A percentile compares a stretch with the other conserved stretches of the same genome.
Evolutionary conservation across 2,797 vertebrate genomes (phyloP).

Genomic region (Leptatherina wallacei): DNA sequence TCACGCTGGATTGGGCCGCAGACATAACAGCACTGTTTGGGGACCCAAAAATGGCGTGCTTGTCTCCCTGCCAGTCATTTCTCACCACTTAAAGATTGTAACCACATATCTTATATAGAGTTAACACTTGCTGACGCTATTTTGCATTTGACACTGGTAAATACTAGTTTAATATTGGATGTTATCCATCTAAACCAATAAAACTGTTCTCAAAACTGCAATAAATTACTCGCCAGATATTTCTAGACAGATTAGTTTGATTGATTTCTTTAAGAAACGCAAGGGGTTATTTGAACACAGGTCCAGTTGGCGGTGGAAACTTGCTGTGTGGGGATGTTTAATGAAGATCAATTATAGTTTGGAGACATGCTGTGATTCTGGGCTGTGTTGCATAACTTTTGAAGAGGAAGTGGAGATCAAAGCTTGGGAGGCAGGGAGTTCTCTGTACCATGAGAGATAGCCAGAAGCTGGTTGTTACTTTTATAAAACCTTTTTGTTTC

Average conservation of each 20-base stretch:
- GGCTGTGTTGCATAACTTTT: constrained; percentile 54
- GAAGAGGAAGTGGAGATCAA: constrained; percentile 62
- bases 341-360: constrained; percentile 70
- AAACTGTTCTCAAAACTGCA: constrained; percentile 17
- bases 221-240: constrained; percentile 31
- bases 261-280: constrained; percentile 44
- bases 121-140: constrained; percentile 23
- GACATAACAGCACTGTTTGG: constrained; percentile 66
- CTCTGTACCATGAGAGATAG: constrained; percentile 17
- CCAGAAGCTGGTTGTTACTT: constrained; percentile 3
- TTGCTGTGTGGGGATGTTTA: constrained; percentile 52
- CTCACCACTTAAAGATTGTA: constrained; percentile 43
- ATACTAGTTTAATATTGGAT: constrained; percentile 21
- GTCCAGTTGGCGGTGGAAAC: constrained; percentile 54
- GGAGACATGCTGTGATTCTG: constrained; percentile 57
- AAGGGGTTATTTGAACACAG: constrained; percentile 61
- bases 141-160: constrained; percentile 33
- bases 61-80: constrained; percentile 47
- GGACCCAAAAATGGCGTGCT: constrained; percentile 57
- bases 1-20: constrained; percentile 71
- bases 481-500: constrained; percentile 9
- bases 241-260: constrained; percentile 45
- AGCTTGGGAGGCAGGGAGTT: constrained; percentile 40
- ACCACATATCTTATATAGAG: constrained; percentile 21
- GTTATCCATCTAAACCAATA: constrained; percentile 39